Evolutionary conservation across 2,888 invertebrate species (phyloP).

Genomic region (Ganaspis brasiliensis): DNA sequence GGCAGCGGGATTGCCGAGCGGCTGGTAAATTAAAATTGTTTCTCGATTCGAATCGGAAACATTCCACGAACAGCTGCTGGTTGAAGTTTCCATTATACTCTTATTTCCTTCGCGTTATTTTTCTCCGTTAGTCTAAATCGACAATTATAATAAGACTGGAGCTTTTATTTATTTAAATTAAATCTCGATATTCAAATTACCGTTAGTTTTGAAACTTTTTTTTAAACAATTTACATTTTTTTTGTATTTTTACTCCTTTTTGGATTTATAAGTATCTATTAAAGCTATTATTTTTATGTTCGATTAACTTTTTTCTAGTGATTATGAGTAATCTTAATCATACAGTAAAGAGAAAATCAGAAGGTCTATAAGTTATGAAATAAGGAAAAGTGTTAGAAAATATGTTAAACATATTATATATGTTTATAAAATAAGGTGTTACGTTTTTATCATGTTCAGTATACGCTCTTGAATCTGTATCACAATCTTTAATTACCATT

Average conservation of each 20-base stretch:
- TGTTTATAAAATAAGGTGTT: background rate
- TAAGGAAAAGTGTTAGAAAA: background rate
- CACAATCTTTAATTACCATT: slow-evolving; percentile 27
- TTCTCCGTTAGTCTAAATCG: background rate
- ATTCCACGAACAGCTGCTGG: slow-evolving; percentile 60
- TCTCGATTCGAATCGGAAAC: slow-evolving; percentile 72
- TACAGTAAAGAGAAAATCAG: too few species aligned
- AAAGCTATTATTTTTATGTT: too few species aligned
- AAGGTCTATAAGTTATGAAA: too few species aligned
- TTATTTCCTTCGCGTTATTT: slow-evolving; percentile 9
- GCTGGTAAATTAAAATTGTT: slow-evolving; percentile 75
- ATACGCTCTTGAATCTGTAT: background rate
- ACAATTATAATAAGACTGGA: too few species aligned
- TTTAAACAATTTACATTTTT: too few species aligned
- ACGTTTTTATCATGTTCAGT: background rate
- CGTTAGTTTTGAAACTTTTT: too few species aligned
- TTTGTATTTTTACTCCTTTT: too few species aligned
- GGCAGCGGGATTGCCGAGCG: slow-evolving; percentile 54
- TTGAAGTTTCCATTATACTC: slow-evolving; percentile 34
- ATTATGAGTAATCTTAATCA: too few species aligned
- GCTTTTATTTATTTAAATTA: too few species aligned
- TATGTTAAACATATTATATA: background rate
- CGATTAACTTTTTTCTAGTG: too few species aligned
- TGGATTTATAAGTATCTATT: too few species aligned
- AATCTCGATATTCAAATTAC: too few species aligned